phyloP scores from a whole-genome alignment of 2,797 vertebrate genomes.

The Hafferia zeledoni region DNA sequence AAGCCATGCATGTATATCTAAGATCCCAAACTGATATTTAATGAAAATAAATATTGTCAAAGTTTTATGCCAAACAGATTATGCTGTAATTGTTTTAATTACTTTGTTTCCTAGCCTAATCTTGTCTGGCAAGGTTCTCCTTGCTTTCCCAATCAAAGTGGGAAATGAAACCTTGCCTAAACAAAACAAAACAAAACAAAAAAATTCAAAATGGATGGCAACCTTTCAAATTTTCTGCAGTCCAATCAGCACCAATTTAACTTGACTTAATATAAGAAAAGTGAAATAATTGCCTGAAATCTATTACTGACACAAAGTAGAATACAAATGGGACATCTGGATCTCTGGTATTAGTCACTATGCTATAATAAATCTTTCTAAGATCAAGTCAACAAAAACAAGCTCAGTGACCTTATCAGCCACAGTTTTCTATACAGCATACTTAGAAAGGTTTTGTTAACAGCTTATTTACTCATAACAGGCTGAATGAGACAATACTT shows the following conservation, averaged over 20 bases:
- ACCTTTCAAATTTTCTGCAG: neutral
- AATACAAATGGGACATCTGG: constrained; percentile 18
- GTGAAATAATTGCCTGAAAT: constrained; percentile 40
- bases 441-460: neutral
- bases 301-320: neutral
- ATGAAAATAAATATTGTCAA: neutral
- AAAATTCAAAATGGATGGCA: neutral
- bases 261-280: constrained; percentile 10
- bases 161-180: neutral
- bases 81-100: neutral
- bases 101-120: neutral
- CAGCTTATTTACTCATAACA: constrained; percentile 10
- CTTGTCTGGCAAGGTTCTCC: neutral
- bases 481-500: neutral
- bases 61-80: neutral
- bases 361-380: constrained; percentile 55
- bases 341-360: constrained; percentile 29
- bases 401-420: constrained; percentile 36
- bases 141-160: neutral
- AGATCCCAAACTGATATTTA: neutral
- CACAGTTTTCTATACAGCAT: neutral
- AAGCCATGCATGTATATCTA: neutral
- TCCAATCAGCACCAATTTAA: neutral
- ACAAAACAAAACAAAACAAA: neutral
- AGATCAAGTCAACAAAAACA: constrained; percentile 59